Evolutionary conservation across 2,888 invertebrate genomes (phyloP).

Genomic region (Tetheella fluctuosa): DNA sequence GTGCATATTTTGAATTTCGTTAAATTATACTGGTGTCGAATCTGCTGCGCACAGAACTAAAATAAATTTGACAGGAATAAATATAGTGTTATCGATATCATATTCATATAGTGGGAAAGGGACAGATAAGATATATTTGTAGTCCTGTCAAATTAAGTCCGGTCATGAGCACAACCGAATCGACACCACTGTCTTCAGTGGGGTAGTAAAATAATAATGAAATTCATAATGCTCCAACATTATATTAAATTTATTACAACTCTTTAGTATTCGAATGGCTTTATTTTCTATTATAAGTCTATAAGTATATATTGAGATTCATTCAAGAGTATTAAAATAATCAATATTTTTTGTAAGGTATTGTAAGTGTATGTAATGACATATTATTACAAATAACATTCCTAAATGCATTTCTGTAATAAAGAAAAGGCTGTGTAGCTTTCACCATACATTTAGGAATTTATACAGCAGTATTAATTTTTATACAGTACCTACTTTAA

Average conservation of each 20-base stretch:
- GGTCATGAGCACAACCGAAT: too few relatives aligned
- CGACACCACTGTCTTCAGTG: too few relatives aligned
- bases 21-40: neutral
- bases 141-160: too few relatives aligned
- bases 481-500: conserved; percentile 17
- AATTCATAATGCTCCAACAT: too few relatives aligned
- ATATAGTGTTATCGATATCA: too few relatives aligned
- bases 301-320: neutral
- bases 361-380: neutral
- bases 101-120: too few relatives aligned
- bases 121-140: too few relatives aligned
- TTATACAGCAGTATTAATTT: conserved; percentile 26
- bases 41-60: too few relatives aligned
- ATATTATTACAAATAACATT: conserved; percentile 33
- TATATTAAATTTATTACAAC: too few relatives aligned
- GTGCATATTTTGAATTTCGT: neutral
- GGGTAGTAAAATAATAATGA: too few relatives aligned
- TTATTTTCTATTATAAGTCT: neutral
- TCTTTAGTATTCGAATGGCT: neutral
- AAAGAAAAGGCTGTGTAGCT: conserved; percentile 49
- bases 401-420: conserved; percentile 44
- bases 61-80: too few relatives aligned
- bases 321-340: neutral
- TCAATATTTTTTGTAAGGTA: neutral
- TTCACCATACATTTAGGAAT: conserved; percentile 26